Base-by-base conservation (phyloP, 2,888 invertebrate genomes). In the Hydropsyche betteni region DNA sequence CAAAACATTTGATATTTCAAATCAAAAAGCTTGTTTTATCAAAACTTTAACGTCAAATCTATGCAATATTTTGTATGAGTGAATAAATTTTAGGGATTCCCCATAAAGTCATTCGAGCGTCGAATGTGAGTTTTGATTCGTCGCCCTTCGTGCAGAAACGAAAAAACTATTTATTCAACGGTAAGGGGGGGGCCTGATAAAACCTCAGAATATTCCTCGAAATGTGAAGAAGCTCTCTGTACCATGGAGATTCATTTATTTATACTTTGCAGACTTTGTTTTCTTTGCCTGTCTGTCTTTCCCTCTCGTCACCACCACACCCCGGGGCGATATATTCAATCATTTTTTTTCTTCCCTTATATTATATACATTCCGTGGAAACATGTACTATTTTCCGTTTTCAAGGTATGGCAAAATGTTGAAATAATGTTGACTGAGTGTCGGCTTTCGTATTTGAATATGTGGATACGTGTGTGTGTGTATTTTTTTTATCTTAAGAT, bases 251-350 rank as follows among this genome's bases (percentile, higher is more conserved):
- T 69, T 36, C 68, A 34, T 53, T 38, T 74, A 74, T 74, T 68
- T 74, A 53, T 70, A 68, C 34, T 44, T 44, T 44, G 68, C 12
- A 38, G 53, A 24, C 8, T 6, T 12, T 44, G 61, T 61, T 73
- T 73, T 52, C 61, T 58, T 73, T 58, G 14, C 24, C 24, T 24
- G 24, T 24, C 24, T 24, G 24, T 24, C 24, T 24, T 24, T 24
- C 24, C 12, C 10, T 24, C 34, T 24, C 73, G 38, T 73, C 16
- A 44, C 44, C 6, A 10, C 44, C 61, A 16, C 16, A 61, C 73
- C 61, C 50, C 64, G 73, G 10, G 73, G 73, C 69, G 38, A 69
- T 69, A 69, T 69, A 44, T 69, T 38, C 69, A 69, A 69, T 69
- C 69, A 38, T 69, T 69, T 44, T 69, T 69, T 33, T 34, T 7